Evolutionary conservation across 2,797 vertebrate species (phyloP), one percentile per base, ranked within the genome.

Genomic region (Triplophysa bombifrons): DNA sequence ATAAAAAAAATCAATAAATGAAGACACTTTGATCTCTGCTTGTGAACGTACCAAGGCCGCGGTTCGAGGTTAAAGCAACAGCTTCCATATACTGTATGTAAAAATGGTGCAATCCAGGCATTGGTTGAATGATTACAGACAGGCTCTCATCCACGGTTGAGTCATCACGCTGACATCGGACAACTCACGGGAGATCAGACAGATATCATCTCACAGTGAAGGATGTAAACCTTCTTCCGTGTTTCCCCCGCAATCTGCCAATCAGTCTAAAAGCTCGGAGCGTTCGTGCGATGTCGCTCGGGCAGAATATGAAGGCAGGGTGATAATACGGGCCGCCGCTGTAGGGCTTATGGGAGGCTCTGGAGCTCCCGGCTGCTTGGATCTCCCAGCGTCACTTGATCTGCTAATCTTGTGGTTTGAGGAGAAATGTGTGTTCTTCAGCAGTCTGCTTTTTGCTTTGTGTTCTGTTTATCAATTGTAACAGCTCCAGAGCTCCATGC

Each of bases 191-290:
- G 64, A 41, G 78, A 81, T 71, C 66, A 34, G 14, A 83, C 74
- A 78, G 73, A 67, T 58, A 50, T 55, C 38, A 64, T 70, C 41
- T 58, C 17, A 74, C 74, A 46, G 38, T 68, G 50, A n/a, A 41
- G 67, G 71, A 72, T 76, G 76, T 70, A 78, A 71, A 71, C 55
- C 48, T 79, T 38, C 2, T 11, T 38, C 63, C 20, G 34, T 67
- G 46, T 68, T 27, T 74, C 75, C 60, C 7, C 72, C 65, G 41
- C 53, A 63, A 68, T 75, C 72, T 83, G 66, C 66, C 77, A 76
- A 80, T 83, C 81, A 80, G 66, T 66, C 30, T 83, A 76, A 80
- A 76, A 80, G 81, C 81, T 70, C 67, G 25, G 66, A 3, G 61
- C 27, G 58, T 58, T 71, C 25, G 27, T 27, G 56, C 60, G 60